Conservation (phyloP, 2,797 vertebrate species). For the Lycodopsis pacificus region DNA sequence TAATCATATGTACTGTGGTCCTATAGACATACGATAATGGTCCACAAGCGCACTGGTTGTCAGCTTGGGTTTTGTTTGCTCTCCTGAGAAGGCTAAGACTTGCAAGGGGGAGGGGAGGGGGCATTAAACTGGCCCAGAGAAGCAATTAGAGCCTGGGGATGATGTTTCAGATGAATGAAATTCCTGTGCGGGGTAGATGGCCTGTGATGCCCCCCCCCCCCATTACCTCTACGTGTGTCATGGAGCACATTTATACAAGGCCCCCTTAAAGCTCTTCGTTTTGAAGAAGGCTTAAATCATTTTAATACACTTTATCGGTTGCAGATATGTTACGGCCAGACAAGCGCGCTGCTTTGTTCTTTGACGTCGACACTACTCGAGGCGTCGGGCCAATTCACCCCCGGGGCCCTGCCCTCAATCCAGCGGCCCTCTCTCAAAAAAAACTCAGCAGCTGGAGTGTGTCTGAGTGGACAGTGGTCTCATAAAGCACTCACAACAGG, state of each 20-base stretch:
- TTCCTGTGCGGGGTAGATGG: slow-evolving; percentile 63
- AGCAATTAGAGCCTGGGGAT: slow-evolving; percentile 71
- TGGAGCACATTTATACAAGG: slow-evolving; percentile 50
- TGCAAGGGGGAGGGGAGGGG: slow-evolving; percentile 1
- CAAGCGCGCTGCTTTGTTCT: slow-evolving; percentile 47
- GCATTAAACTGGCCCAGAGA: slow-evolving; percentile 47
- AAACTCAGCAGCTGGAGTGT: slow-evolving; percentile 68
- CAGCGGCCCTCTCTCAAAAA: slow-evolving; percentile 49
- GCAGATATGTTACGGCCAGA: slow-evolving; percentile 46
- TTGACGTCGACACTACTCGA: slow-evolving; percentile 28
- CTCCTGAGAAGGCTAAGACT: slow-evolving; percentile 40
- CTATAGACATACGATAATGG: slow-evolving; percentile 1
- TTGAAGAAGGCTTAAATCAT: slow-evolving; percentile 59
- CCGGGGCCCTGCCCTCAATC: slow-evolving; percentile 30
- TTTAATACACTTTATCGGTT: slow-evolving; percentile 60
- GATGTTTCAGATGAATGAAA: slow-evolving; percentile 78
- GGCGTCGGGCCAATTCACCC: slow-evolving; percentile 38
- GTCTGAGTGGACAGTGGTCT: slow-evolving; percentile 61
- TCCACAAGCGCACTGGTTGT: neutral
- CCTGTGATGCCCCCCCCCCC: slow-evolving; percentile 37
- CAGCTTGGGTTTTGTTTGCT: slow-evolving; percentile 54
- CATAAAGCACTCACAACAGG: slow-evolving; percentile 74
- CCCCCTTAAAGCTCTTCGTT: slow-evolving; percentile 45
- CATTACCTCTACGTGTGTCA: slow-evolving; percentile 48
- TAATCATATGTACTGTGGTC: slow-evolving; percentile 39